Evolutionary conservation across 2,113 vertebrate species (phyloP), one percentile per base, ranked within the genome.

Genomic region (Coptodon bakossiorum): DNA sequence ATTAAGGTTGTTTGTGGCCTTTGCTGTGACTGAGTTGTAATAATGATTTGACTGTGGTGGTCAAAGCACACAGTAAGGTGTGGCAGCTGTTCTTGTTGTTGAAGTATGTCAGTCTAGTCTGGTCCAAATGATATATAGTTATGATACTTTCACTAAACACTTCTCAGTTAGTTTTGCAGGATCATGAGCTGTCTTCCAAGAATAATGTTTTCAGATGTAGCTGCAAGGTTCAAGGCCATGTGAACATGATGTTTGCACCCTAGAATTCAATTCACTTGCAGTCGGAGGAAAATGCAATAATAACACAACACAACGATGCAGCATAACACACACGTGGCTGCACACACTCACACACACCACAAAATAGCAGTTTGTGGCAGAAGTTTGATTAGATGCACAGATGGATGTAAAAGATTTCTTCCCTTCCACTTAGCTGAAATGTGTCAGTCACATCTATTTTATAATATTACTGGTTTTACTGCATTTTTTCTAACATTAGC

Each of bases 151-250:
- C 50, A 88, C 84, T 81, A 91, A 93, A 92, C 88, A 93, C 93
- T 89, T 93, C 86, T 90, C 86, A 81, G 80, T 91, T 84, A 87
- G 85, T 86, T 90, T 94, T 85, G 86, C 81, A 40, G 82, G 92
- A 95, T 94, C 94, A 95, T 94, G 93, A 94, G 85, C 89, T 82
- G 93, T 90, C 92, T 93, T 95, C 93, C 90, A 95, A 94, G 93
- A 95, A 96, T 95, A 94, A 94, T 90, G 90, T 95, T 96, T 96
- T 92, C 95, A 95, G 90, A 95, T 96, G 95, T 88, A 93, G 94
- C 93, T 95, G 90, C 38, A 90, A 91, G 94, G 91, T 93, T 93
- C 88, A 81, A 80, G 86, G 88, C 87, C 86, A 93, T 83, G 86
- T 92, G 94, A 95, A 94, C 93, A 92, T 90, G 88, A 89, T 92